Evolutionary conservation across 2,888 invertebrate species (phyloP).

Genomic region (Erannis defoliaria): DNA sequence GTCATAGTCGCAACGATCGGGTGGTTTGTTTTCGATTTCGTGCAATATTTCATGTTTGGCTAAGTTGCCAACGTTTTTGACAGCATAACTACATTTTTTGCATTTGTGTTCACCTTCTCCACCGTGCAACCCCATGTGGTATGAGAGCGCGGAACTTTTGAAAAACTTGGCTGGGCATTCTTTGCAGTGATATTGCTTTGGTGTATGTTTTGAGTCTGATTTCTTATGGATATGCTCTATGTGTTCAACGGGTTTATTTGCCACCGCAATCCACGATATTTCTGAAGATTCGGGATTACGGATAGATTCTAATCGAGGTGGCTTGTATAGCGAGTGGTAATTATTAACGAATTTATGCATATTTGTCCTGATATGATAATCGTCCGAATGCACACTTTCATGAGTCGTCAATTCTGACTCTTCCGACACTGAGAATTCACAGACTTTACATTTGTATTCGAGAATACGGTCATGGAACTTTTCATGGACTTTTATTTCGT

Average conservation of each 20-base stretch:
- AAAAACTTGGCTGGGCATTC: slow-evolving; percentile 92
- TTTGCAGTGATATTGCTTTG: slow-evolving; percentile 84
- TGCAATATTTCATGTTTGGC: slow-evolving; percentile 88
- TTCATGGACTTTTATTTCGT: slow-evolving; percentile 91
- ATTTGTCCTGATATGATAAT: slow-evolving; percentile 92
- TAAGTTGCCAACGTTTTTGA: slow-evolving; percentile 89
- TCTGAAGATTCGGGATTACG: slow-evolving; percentile 65
- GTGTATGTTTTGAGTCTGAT: slow-evolving; percentile 64
- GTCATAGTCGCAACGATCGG: slow-evolving; percentile 73
- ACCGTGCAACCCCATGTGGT: slow-evolving; percentile 90
- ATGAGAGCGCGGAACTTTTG: slow-evolving; percentile 89
- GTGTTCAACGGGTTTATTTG: slow-evolving; percentile 61
- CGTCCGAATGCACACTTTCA: slow-evolving; percentile 90
- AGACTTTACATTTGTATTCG: slow-evolving; percentile 90
- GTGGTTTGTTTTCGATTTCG: slow-evolving; percentile 69
- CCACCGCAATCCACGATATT: slow-evolving; percentile 79
- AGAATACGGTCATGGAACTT: slow-evolving; percentile 89
- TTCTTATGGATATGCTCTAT: slow-evolving; percentile 59
- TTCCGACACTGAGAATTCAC: slow-evolving; percentile 92
- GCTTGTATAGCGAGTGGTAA: slow-evolving; percentile 88
- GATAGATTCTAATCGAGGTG: slow-evolving; percentile 86
- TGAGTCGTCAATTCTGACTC: slow-evolving; percentile 90
- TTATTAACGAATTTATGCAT: slow-evolving; percentile 89
- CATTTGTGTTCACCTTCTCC: slow-evolving; percentile 89
- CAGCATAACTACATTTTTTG: slow-evolving; percentile 90